Percentiles rank a stretch among this genome's conserved stretches.
phyloP scores from a whole-genome alignment of 2,797 vertebrate genomes.

The Squalus acanthias region DNA sequence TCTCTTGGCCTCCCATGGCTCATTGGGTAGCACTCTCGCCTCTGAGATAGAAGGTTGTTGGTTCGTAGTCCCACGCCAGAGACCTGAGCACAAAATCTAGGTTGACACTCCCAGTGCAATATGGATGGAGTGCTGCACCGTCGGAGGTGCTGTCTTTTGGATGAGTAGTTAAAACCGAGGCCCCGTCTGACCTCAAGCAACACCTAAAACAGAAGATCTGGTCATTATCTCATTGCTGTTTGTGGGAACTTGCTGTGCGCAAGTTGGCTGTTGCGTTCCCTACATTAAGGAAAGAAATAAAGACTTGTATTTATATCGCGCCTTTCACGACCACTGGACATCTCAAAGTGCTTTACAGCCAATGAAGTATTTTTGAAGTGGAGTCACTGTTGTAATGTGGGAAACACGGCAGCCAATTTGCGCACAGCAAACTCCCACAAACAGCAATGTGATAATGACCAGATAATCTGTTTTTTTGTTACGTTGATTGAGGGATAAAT shows the following conservation, averaged over 20 bases:
- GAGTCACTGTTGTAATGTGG: no score
- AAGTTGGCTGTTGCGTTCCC: neutral
- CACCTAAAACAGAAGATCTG: neutral
- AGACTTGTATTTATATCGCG: no score
- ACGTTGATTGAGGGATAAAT: no score
- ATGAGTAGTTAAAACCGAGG: neutral
- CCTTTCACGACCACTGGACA: no score
- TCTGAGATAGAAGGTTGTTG: neutral
- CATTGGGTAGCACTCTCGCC: neutral
- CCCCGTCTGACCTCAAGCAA: neutral
- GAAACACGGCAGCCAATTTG: no score
- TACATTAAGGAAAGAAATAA: neutral
- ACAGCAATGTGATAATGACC: no score
- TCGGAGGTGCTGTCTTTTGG: neutral
- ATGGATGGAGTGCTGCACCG: neutral
- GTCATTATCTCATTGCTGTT: neutral
- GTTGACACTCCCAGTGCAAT: neutral
- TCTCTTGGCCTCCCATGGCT: neutral
- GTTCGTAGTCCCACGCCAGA: neutral
- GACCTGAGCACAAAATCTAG: neutral
- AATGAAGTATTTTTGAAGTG: no score
- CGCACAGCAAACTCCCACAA: no score
- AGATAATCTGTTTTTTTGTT: no score
- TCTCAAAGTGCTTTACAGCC: no score
- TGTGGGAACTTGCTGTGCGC: neutral